Conservation (phyloP, 2,888 invertebrate genomes). For the Drosophila parthenogenetica region DNA sequence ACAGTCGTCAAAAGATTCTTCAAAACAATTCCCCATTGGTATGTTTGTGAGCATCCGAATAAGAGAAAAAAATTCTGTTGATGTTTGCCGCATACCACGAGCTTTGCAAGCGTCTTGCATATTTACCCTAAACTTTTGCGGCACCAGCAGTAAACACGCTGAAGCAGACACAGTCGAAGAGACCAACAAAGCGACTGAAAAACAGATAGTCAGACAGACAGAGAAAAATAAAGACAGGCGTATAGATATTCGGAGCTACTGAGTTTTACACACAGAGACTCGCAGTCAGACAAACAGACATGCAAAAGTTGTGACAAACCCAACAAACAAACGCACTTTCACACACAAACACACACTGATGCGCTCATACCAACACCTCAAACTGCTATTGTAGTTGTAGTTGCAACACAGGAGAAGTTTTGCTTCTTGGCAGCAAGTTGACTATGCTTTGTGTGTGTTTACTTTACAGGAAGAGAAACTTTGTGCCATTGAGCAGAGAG, state of each 20-base stretch:
- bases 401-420: conserved; percentile 61
- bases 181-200: conserved; percentile 23
- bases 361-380: conserved; percentile 26
- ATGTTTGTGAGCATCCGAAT: conserved; percentile 17
- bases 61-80: conserved; percentile 56
- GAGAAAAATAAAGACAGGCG: conserved; percentile 5
- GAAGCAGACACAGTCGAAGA: conserved; percentile 18
- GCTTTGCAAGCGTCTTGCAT: conserved; percentile 69
- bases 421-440: conserved; percentile 55
- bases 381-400: conserved; percentile 43
- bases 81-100: conserved; percentile 79
- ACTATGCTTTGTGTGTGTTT: conserved; percentile 65
- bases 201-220: conserved; percentile 3
- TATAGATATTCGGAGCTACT: conserved; percentile 36
- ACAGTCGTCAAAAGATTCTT: background rate
- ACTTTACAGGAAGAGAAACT: conserved; percentile 61
- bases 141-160: conserved; percentile 51
- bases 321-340: conserved; percentile 33
- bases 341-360: conserved; percentile 16
- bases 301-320: conserved; percentile 70
- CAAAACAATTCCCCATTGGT: conserved; percentile 1
- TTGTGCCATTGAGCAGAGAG: conserved; percentile 35
- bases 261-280: conserved; percentile 26
- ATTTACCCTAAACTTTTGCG: conserved; percentile 77
- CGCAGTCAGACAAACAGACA: conserved; percentile 61